Base-by-base conservation (phyloP, 1,140 invertebrate species). In the Pemphigus obesinymphae region DNA sequence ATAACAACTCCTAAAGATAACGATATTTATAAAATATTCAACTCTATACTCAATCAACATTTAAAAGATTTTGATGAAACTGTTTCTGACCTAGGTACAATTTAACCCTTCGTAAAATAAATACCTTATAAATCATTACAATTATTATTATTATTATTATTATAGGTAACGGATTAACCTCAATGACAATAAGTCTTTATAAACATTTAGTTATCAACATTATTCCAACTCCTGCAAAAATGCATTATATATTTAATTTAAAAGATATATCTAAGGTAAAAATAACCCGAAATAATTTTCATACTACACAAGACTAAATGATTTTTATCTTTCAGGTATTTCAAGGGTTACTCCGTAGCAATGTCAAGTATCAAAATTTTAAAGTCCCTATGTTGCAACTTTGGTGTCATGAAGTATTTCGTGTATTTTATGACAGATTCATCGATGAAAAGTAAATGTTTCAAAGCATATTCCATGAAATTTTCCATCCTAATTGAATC, bases 341-440 rank as follows among this genome's bases (percentile, higher is more conserved):
- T 86, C 95, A 66, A 86, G 95, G 84, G 89, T 97, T 82, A 92
- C 94, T 8, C 86, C 92, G 2, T 88, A 92, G 26, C 91, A 91
- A 84, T 89, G 96, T 87, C 90, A 90, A 83, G 92, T 94, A 80
- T 88, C 91, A 0, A 91, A 92, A 76, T 96, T 97, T 85, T 88
- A 75, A 75, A 55, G 72, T 75, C 3, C 50, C 72, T 23, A 75
- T 98, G 48, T 92, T 96, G 66, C 89, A 93, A 83, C 89, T 98
- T 11, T 98, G 96, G 96, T 90, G 96, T 10, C 96, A 99, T 87
- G 96, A 99, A 89, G 91, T 91, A 20, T 96, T 94, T 86, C 88
- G 97, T 76, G 96, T 98, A 0, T 98, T 97, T 88, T 93, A 94
- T 86, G 97, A 99, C 87, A 90, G 96, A 83, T 89, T 97, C 0